Percentiles rank a stretch among this genome's conserved stretches.
phyloP scores from a whole-genome alignment of 1,140 invertebrate genomes.

The Drosophila triauraria region DNA sequence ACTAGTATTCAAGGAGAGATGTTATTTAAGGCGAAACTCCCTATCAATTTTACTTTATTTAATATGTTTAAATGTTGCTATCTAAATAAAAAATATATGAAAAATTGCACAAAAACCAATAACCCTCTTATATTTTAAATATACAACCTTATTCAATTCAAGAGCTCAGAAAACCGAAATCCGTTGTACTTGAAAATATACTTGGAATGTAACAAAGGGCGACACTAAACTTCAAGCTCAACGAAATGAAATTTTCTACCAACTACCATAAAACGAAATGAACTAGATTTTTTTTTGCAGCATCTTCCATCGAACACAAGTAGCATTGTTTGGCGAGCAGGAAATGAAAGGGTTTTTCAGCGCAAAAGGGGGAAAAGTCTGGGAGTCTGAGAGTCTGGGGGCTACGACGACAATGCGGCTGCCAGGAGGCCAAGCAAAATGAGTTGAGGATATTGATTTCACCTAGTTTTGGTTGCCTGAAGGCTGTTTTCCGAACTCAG shows the following conservation, averaged over 20 bases:
- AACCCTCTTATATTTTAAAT: not conserved
- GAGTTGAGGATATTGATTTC: constrained; percentile 76
- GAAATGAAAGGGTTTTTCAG: constrained; percentile 45
- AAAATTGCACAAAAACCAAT: too few relatives aligned
- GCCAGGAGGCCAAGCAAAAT: constrained; percentile 57
- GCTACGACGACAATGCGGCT: constrained; percentile 51
- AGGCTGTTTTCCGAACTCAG: constrained; percentile 33
- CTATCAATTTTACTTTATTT: too few relatives aligned
- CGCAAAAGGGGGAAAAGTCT: constrained; percentile 16
- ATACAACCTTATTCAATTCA: not conserved
- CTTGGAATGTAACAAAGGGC: constrained; percentile 31
- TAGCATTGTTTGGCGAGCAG: constrained; percentile 46
- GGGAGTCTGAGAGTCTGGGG: constrained; percentile 13
- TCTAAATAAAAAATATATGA: too few relatives aligned
- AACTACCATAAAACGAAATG: constrained; percentile 67
- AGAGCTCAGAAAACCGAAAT: not conserved
- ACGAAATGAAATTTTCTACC: constrained; percentile 62
- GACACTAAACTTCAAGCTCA: constrained; percentile 57
- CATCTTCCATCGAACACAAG: constrained; percentile 54
- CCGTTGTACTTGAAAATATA: constrained; percentile 22
- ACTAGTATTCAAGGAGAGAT: not conserved
- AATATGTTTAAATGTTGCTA: too few relatives aligned
- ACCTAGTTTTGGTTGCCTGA: constrained; percentile 61
- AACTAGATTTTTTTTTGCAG: constrained; percentile 48
- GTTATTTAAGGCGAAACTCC: not conserved